Conservation (phyloP, 1,140 invertebrate genomes). For the Octopus bimaculoides region DNA sequence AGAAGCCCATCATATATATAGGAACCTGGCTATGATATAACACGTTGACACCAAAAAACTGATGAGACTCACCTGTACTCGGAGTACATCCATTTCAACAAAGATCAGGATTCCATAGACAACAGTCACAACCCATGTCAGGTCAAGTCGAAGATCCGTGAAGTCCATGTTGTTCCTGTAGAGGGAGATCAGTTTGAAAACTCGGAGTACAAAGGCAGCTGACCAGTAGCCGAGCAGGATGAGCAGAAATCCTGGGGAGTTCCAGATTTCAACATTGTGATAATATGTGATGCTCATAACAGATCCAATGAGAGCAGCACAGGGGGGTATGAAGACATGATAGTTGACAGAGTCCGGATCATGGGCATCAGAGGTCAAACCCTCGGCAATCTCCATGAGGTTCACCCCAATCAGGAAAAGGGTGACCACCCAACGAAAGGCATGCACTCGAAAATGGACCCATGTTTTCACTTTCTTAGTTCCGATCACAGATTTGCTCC, state of each 20-base stretch:
- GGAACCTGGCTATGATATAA: not conserved
- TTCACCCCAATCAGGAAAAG: constrained; percentile 38
- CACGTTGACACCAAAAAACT: no score
- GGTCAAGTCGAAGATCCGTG: constrained; percentile 43
- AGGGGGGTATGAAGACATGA: constrained; percentile 47
- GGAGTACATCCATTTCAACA: constrained; percentile 42
- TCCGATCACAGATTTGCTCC: constrained; percentile 47
- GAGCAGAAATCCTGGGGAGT: constrained; percentile 49
- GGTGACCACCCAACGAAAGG: constrained; percentile 41
- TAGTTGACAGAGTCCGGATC: constrained; percentile 44
- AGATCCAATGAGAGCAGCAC: constrained; percentile 35
- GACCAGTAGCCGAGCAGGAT: constrained; percentile 47
- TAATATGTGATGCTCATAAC: constrained; percentile 44
- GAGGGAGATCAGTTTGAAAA: constrained; percentile 42
- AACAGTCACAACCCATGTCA: constrained; percentile 40
- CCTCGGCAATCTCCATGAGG: constrained; percentile 44
- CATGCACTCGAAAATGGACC: constrained; percentile 49
- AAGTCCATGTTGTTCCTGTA: constrained; percentile 37
- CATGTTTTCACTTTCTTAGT: constrained; percentile 50
- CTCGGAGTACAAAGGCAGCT: constrained; percentile 35
- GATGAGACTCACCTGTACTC: constrained; percentile 37
- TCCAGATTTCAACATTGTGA: constrained; percentile 55
- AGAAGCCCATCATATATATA: not conserved
- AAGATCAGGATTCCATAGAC: constrained; percentile 39
- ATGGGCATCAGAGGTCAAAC: constrained; percentile 42